Conservation (phyloP, 2,888 invertebrate genomes). For the Philonicus albiceps region DNA sequence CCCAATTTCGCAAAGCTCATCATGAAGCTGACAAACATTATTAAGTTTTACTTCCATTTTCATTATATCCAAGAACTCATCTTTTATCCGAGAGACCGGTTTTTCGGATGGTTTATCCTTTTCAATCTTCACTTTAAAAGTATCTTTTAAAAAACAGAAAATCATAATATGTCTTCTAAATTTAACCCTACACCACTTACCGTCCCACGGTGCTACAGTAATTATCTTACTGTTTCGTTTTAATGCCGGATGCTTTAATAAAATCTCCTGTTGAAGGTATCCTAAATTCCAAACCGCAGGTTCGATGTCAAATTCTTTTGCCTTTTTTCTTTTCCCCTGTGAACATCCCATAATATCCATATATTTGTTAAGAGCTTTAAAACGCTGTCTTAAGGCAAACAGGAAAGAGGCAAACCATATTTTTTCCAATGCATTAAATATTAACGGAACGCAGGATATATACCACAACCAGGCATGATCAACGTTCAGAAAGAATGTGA, state of each 20-base stretch:
- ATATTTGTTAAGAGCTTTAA: conserved; percentile 55
- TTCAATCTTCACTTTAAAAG: conserved; percentile 31
- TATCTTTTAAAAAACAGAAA: conserved; percentile 11
- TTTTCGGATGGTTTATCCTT: conserved; percentile 28
- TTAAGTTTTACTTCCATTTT: conserved; percentile 61
- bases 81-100: conserved; percentile 1
- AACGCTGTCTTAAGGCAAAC: conserved; percentile 58
- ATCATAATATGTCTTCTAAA: background rate
- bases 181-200: conserved; percentile 14
- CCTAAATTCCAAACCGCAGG: conserved; percentile 43
- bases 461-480: conserved; percentile 52
- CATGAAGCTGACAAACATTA: conserved; percentile 61
- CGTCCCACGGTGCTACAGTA: conserved; percentile 46
- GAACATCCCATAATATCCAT: conserved; percentile 51
- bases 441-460: conserved; percentile 58
- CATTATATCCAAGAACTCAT: conserved; percentile 55
- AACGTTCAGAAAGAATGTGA: background rate
- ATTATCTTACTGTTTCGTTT: conserved; percentile 45
- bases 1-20: conserved; percentile 63
- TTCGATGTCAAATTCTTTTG: conserved; percentile 30
- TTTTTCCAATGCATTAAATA: conserved; percentile 60
- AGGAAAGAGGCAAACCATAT: conserved; percentile 61
- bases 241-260: conserved; percentile 39
- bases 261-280: conserved; percentile 50
- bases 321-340: conserved; percentile 53